phyloP scores from a whole-genome alignment of 2,113 vertebrate species.

The Piaya cayana region DNA sequence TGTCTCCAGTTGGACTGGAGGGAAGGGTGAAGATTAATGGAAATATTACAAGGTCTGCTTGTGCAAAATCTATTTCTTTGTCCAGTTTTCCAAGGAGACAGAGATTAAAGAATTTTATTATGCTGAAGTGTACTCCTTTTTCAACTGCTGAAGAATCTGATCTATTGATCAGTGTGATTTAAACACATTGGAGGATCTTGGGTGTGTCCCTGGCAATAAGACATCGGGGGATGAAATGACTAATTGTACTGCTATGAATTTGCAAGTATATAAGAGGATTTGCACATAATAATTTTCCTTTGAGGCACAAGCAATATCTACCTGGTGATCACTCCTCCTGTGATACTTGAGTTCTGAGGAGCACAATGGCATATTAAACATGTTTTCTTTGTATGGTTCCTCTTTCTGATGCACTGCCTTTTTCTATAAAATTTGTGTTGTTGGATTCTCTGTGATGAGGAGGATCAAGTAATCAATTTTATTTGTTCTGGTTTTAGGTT shows the following conservation, averaged over 20 bases:
- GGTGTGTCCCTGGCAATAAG: background rate
- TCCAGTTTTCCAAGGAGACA: background rate
- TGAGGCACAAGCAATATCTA: background rate
- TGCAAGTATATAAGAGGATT: background rate
- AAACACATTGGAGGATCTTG: background rate
- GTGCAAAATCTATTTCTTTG: background rate
- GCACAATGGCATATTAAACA: background rate
- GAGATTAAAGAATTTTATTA: background rate
- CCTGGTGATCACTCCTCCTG: background rate
- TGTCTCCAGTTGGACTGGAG: background rate
- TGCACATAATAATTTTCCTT: background rate
- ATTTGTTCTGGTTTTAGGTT: background rate
- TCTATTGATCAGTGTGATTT: background rate
- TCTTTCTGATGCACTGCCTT: background rate
- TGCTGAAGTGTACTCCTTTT: background rate
- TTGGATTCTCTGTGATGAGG: background rate
- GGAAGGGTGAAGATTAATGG: constrained; percentile 23
- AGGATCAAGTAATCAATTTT: background rate
- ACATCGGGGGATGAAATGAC: background rate
- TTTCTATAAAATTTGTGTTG: background rate
- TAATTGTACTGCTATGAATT: background rate
- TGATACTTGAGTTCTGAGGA: background rate
- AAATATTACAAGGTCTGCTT: constrained; percentile 15
- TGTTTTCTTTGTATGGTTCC: background rate
- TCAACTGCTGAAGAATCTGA: background rate